Conservation (phyloP, 2,888 invertebrate genomes). For the Acleris sparsana region DNA sequence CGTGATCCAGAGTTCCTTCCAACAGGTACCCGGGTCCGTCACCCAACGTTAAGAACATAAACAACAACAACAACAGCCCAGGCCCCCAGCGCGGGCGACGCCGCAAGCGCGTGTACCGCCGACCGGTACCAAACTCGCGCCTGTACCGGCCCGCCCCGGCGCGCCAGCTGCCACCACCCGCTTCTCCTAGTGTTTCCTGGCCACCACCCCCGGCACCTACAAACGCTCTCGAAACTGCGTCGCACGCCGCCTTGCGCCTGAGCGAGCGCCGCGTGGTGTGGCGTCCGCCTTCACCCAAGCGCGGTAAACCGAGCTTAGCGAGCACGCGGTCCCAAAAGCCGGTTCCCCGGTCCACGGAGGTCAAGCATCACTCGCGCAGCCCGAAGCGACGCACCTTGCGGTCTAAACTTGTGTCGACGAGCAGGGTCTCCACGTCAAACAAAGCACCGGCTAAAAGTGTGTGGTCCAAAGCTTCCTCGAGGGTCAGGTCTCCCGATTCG, state of each 20-base stretch:
- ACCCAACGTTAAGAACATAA: no score
- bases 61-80: constrained; percentile 14
- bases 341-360: no score
- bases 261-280: constrained; percentile 31
- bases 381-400: not conserved
- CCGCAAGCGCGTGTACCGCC: constrained; percentile 49
- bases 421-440: not conserved
- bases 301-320: constrained; percentile 16
- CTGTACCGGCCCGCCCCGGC: constrained; percentile 63
- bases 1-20: no score
- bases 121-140: constrained; percentile 63
- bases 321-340: constrained; percentile 31
- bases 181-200: constrained; percentile 48
- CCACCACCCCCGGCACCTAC: constrained; percentile 46
- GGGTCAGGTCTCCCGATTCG: not conserved
- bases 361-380: no score
- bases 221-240: constrained; percentile 47
- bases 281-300: not conserved
- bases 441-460: not conserved
- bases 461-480: not conserved
- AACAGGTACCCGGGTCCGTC: constrained; percentile 55
- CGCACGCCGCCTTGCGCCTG: constrained; percentile 46
- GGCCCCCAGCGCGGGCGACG: constrained; percentile 44
- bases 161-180: constrained; percentile 47
- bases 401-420: not conserved